Evolutionary conservation across 2,797 vertebrate genomes (phyloP).

Genomic region (Semaprochilodus insignis): DNA sequence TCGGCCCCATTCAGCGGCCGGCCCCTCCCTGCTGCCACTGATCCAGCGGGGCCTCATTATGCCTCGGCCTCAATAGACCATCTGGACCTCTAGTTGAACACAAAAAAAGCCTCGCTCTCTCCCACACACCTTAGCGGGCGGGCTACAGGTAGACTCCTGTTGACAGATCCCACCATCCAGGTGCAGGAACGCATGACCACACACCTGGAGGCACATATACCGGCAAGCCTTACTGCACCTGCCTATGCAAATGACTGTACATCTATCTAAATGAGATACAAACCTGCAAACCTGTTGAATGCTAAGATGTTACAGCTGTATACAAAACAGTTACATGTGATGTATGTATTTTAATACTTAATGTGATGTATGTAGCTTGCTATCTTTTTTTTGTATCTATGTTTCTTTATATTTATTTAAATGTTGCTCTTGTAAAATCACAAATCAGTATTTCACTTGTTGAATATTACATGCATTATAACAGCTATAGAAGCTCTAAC

Average conservation of each 20-base stretch:
- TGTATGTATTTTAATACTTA: not conserved
- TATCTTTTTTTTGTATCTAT: not conserved
- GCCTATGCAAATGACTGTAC: slow-evolving; percentile 15
- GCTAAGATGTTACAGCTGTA: not conserved
- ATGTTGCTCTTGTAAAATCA: not conserved
- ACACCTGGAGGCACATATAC: slow-evolving; percentile 10
- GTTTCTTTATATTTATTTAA: not conserved
- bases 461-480: not conserved
- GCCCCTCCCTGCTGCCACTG: slow-evolving; percentile 64
- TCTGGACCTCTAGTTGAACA: slow-evolving; percentile 67
- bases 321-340: too few relatives aligned
- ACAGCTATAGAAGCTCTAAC: not conserved
- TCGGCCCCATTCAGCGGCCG: slow-evolving; percentile 70
- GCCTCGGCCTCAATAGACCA: slow-evolving; percentile 71
- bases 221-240: slow-evolving; percentile 24
- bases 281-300: slow-evolving; percentile 14
- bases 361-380: not conserved
- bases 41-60: slow-evolving; percentile 68
- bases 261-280: not conserved
- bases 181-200: slow-evolving; percentile 37
- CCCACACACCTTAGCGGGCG: slow-evolving; percentile 55
- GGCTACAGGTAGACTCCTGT: slow-evolving; percentile 52
- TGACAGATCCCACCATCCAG: slow-evolving; percentile 48
- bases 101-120: slow-evolving; percentile 50
- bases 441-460: not conserved